Base-by-base conservation (phyloP, 1,140 invertebrate species). In the Papilio machaon region DNA sequence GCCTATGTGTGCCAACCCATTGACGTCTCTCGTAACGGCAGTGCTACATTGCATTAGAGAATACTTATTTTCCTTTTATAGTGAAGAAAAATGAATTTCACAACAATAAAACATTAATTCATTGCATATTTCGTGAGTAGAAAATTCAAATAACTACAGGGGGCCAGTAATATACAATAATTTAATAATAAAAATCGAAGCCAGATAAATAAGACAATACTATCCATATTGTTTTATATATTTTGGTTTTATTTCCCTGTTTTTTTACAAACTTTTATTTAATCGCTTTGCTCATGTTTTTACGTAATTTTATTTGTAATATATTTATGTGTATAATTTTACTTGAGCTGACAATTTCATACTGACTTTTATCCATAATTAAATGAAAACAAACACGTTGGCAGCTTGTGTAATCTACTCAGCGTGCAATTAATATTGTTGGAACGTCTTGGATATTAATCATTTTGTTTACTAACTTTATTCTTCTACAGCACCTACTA, bases 371-470 rank as follows among this genome's bases (percentile, higher is more conserved):
- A 64, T 70, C 64, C 30, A 10, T 70, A 70, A 70, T 70, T 70
- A 70, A 70, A 70, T 70, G 64, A 70, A 70, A 70, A 11, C 30
- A 17, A 70, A 70, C 64, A 35, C 38, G 64, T 70, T 70, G 64
- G 64, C 64, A 70, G 64, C 64, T 35, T 70, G 30, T 70, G 64
- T 70, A 67, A 67, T 70, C 13, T 70, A 70, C 30, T 35, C 64
- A 35, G 30, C 64, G 64, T 70, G 64, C 64, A 70, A 70, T 70
- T 70, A 70, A 70, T 70, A 70, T 15, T 70, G 64, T 35, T 70
- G 64, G 64, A 70, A 11, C 64, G 30, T 70, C 30, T 70, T 70
- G 64, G 13, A 35, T 70, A 70, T 70, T 35, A 70, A 70, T 70
- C 64, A 70, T 35, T 23, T 38, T 70, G 64, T 70, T 38, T 13